A percentile compares a stretch with the other conserved stretches of the same genome.
These are phyloP conservation scores for Dryocosmus kuriphilus DNA, from an alignment of 2,888 invertebrate species.

Conservation along the genomic window DNA sequence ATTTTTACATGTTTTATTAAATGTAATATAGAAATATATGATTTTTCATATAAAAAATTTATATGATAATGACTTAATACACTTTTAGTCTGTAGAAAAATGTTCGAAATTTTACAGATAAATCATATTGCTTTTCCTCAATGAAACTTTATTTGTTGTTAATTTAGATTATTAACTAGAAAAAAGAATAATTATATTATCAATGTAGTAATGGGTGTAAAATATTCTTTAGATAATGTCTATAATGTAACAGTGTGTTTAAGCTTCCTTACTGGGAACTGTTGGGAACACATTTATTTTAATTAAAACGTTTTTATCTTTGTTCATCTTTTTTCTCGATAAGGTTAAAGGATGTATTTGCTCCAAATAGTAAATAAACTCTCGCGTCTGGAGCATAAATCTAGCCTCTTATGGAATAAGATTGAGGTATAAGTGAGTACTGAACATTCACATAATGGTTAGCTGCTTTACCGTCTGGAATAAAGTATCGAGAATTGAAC, in stretches of 20 bases:
- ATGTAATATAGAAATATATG: too few species aligned
- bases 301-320: neutral
- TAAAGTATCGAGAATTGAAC: conserved; percentile 13
- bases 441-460: conserved; percentile 20
- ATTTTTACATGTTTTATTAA: too few species aligned
- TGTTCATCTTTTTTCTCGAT: neutral
- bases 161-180: too few species aligned
- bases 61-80: too few species aligned
- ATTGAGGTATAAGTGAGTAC: conserved; percentile 25
- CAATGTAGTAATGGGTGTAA: neutral
- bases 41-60: too few species aligned
- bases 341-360: conserved; percentile 11
- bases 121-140: too few species aligned
- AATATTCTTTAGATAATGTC: neutral
- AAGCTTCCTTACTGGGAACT: neutral
- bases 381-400: conserved; percentile 6
- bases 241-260: neutral
- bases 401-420: conserved; percentile 14
- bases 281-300: neutral
- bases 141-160: too few species aligned
- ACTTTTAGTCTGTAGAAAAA: too few species aligned
- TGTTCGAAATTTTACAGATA: too few species aligned
- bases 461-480: neutral
- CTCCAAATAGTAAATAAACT: conserved; percentile 17
- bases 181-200: too few species aligned